Percentiles rank a stretch among this genome's conserved stretches.
Conservation (phyloP, 1,140 invertebrate species). For the Drosophila obscura region DNA sequence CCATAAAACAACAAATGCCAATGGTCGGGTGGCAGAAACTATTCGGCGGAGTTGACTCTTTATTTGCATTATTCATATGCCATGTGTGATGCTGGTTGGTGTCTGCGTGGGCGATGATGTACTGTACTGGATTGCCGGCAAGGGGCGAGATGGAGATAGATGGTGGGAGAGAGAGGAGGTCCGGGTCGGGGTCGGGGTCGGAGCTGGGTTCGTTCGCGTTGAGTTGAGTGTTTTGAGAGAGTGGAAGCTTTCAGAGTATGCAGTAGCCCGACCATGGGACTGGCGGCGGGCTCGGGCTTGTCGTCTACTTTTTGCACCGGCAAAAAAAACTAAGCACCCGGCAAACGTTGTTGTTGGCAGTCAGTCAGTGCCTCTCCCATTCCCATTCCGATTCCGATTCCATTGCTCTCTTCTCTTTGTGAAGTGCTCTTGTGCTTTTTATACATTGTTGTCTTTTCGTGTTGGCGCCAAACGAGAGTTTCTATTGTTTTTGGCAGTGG, state of each 20-base stretch:
- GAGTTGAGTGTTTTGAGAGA: conserved; percentile 19
- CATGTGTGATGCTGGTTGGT: conserved; percentile 28
- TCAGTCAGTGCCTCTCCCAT: background rate
- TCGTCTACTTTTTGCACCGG: conserved; percentile 64
- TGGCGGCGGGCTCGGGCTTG: conserved; percentile 24
- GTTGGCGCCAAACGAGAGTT: conserved; percentile 68
- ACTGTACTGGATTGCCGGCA: conserved; percentile 11
- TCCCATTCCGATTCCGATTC: background rate
- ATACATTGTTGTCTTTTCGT: conserved; percentile 59
- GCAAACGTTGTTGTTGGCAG: conserved; percentile 58
- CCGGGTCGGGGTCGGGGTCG: background rate
- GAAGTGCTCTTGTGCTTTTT: conserved; percentile 15
- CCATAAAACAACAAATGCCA: conserved; percentile 42
- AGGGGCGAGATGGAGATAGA: conserved; percentile 22
- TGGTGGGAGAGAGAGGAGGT: conserved; percentile 14
- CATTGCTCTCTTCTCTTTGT: conserved; percentile 26
- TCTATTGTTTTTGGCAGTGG: conserved; percentile 31
- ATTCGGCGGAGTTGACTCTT: conserved; percentile 47
- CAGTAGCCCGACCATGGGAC: too few relatives aligned
- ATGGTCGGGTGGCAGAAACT: conserved; percentile 37
- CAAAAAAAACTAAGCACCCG: conserved; percentile 74
- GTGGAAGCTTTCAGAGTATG: conserved; percentile 42
- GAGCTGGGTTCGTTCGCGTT: conserved; percentile 6
- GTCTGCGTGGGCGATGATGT: conserved; percentile 36
- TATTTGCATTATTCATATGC: conserved; percentile 55